Evolutionary conservation across 2,888 invertebrate species (phyloP), one percentile per base, ranked within the genome.

Genomic region (Acanthoscelides obtectus): DNA sequence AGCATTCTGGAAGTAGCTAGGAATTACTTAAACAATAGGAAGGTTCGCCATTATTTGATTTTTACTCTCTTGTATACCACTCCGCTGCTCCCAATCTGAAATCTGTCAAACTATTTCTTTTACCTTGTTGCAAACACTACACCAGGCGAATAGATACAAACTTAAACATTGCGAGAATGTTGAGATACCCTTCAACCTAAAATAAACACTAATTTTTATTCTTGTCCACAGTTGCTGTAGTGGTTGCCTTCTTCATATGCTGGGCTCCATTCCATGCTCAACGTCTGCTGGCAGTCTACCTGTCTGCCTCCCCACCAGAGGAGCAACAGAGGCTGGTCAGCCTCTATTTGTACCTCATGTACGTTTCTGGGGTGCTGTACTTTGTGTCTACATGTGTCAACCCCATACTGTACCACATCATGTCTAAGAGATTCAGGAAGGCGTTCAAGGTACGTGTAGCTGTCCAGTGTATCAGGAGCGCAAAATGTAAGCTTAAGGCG

Each of bases 191-290:
- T n/a, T n/a, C n/a, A n/a, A n/a, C n/a, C n/a, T n/a, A n/a, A n/a
- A n/a, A n/a, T n/a, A 6, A 63, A 6, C 22, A 22, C 67, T 66
- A 17, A 66, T 66, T 66, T 20, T 20, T 12, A 21, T 70, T 66
- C 66, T 74, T 74, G 69, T 77, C 78, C 83, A 73, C 87, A 87
- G 73, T 90, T 94, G 94, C 94, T 80, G 95, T 96, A 72, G 93
- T 97, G 2, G 94, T 95, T 79, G 95, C 96, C 0, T 94, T 94
- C 84, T 94, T 94, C 86, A 87, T 95, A 25, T 96, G 96, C 85
- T 95, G 94, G 94, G 94, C 94, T 0, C 97, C 98, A 0, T 97
- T 97, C 86, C 97, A 98, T 85, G 93, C 95, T 0, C 98, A 98
- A 84, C 88, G 98, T 17, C 89, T 98, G 69, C 89, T 95, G 73